Conservation (phyloP, 2,888 invertebrate species). For the Sminthurinus aureus region DNA sequence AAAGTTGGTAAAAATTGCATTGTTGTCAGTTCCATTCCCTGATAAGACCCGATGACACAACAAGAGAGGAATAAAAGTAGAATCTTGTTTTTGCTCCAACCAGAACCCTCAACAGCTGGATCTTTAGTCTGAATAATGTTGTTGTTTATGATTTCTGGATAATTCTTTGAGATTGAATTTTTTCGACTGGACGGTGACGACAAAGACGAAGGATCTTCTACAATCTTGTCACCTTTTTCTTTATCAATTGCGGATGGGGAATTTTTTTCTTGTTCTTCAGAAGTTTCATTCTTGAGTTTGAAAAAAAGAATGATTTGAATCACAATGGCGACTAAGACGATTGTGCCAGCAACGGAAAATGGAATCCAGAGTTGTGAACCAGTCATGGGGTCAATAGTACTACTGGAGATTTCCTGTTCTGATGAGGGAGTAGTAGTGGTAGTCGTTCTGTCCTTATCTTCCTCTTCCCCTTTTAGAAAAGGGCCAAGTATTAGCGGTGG, state of each 20-base stretch:
- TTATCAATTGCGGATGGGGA: not conserved
- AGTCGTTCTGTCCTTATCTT: not conserved
- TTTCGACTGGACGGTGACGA: too few species aligned
- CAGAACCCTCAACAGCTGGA: too few species aligned
- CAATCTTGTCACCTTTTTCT: not conserved
- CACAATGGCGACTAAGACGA: not conserved
- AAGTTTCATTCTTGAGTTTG: not conserved
- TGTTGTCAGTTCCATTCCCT: conserved; percentile 44
- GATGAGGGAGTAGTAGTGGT: not conserved
- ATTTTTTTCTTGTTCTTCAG: not conserved
- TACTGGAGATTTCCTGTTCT: not conserved
- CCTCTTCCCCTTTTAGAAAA: not conserved
- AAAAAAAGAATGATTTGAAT: conserved; percentile 7
- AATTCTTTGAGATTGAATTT: too few species aligned
- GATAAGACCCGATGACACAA: conserved; percentile 37
- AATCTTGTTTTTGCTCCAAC: not conserved
- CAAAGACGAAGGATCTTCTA: too few species aligned
- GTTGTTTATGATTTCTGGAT: too few species aligned
- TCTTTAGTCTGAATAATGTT: too few species aligned
- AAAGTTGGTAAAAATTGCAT: conserved; percentile 29
- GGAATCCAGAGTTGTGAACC: not conserved
- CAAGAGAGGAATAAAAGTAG: conserved; percentile 42
- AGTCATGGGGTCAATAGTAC: not conserved
- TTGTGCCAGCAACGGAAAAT: not conserved
- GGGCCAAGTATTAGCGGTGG: not conserved